Base-by-base conservation (phyloP, 2,888 invertebrate species). In the Acronicta psi region DNA sequence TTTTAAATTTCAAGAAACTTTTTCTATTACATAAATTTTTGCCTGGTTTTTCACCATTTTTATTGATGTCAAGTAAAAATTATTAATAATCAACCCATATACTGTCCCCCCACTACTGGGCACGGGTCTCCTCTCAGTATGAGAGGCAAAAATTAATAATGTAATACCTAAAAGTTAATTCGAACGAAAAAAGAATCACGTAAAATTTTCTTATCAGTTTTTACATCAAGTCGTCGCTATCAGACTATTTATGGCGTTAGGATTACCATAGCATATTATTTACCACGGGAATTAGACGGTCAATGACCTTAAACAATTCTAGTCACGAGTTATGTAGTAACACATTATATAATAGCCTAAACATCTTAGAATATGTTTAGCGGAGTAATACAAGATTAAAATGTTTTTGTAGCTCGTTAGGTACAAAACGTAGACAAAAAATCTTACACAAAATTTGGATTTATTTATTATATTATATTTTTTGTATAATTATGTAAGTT, bases 151-250 rank as follows among this genome's bases (percentile, higher is more conserved):
- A n/a, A n/a, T n/a, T n/a, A n/a, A n/a, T n/a, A n/a, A n/a, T n/a
- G n/a, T n/a, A 25, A 7, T 25, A 25, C 8, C 8, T 9, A 25
- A 2, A 25, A 25, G 2, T 25, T 9, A 25, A 7, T 9, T 6
- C 9, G 25, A 25, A 25, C 9, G 25, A 25, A 3, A 8, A 14
- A 29, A 14, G 2, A 11, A 29, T 11, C 38, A 40, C 55, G 51
- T 37, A 51, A 29, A 18, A 46, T 9, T n/a, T 8, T 8, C 36
- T 62, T 62, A 52, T 53, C 47, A 46, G 20, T 60, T 51, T 60
- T 51, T 18, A 51, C 43, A 46, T 1, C 14, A 40, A 52, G 36
- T 16, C 8, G 38, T 7, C 20, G 20, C 34, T 44, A 61, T 69
- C 44, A 7, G 14, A 38, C 36, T 41, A 69, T 69, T 37, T 49